These are phyloP conservation scores for Lasioglossum oenotherae DNA, from an alignment of 2,888 invertebrate genomes.

Conservation along the genomic window DNA sequence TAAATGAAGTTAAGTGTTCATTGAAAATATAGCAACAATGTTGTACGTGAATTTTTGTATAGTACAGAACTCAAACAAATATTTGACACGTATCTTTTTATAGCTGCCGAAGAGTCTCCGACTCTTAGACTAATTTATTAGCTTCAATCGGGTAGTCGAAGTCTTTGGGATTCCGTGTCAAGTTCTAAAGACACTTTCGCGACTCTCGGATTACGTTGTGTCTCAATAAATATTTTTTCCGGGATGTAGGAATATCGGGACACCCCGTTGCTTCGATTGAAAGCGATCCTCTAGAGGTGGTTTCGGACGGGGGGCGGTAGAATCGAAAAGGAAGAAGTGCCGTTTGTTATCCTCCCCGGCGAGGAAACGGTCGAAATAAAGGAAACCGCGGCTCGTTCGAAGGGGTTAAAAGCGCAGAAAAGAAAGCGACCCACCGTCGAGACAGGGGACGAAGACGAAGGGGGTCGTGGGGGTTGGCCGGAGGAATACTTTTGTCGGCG, in stretches of 20 bases:
- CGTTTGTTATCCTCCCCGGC: conserved; percentile 57
- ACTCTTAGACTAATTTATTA: too few species aligned
- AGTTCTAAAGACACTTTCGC: too few species aligned
- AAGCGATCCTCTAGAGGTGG: conserved; percentile 7
- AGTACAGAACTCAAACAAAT: too few species aligned
- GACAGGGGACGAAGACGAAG: not conserved
- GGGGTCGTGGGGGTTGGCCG: not conserved
- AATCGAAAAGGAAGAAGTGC: conserved; percentile 46
- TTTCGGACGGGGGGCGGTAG: not conserved
- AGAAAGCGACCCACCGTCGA: conserved; percentile 26
- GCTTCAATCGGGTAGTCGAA: too few species aligned
- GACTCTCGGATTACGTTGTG: too few species aligned
- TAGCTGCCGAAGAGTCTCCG: too few species aligned
- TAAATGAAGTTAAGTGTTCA: not conserved
- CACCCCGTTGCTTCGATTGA: conserved; percentile 2
- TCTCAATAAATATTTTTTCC: too few species aligned
- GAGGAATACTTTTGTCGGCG: conserved; percentile 49
- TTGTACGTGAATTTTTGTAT: too few species aligned
- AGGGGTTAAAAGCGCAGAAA: conserved; percentile 50
- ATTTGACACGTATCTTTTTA: too few species aligned
- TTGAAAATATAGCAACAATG: too few species aligned
- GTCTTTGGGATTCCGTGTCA: too few species aligned
- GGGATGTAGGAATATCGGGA: not conserved
- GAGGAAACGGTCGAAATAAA: conserved; percentile 14
- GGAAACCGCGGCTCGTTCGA: conserved; percentile 34